These are phyloP conservation scores for Anhinga rufa DNA, from an alignment of 2,113 vertebrate genomes.

Conservation along the genomic window DNA sequence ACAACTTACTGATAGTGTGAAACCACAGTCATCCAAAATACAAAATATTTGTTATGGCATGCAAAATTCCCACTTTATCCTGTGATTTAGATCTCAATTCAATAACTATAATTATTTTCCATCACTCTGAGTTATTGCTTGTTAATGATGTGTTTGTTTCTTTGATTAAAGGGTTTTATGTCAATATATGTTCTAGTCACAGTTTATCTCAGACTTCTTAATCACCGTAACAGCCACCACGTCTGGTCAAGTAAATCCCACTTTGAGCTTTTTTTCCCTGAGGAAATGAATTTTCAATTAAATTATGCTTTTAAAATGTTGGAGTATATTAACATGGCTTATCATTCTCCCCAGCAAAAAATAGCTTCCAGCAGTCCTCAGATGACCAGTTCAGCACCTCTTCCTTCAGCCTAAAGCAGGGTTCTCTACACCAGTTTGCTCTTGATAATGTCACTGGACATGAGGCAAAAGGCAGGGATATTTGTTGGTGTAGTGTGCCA, in stretches of 20 bases:
- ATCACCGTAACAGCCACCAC: not conserved
- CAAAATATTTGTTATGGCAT: not conserved
- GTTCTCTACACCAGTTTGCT: not conserved
- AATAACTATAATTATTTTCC: not conserved
- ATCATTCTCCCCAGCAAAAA: not conserved
- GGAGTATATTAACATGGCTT: not conserved
- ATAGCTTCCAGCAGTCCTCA: not conserved
- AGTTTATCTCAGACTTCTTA: not conserved
- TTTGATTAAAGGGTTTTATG: conserved; percentile 16
- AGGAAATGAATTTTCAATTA: not conserved
- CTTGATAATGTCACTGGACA: not conserved
- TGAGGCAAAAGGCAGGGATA: not conserved
- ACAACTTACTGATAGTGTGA: not conserved
- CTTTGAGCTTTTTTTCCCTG: not conserved
- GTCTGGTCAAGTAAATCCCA: conserved; percentile 28
- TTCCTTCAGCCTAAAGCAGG: not conserved
- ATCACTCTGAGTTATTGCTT: not conserved
- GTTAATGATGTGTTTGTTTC: conserved; percentile 22
- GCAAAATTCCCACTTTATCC: not conserved
- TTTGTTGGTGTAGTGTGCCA: accelerated
- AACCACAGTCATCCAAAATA: not conserved
- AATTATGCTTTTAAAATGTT: not conserved
- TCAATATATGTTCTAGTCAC: not conserved
- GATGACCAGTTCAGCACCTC: not conserved
- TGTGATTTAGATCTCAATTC: not conserved